A percentile compares a stretch with the other conserved stretches of the same genome.
Evolutionary conservation across 1,140 invertebrate species (phyloP).

Genomic region (Heliconius melpomene): DNA sequence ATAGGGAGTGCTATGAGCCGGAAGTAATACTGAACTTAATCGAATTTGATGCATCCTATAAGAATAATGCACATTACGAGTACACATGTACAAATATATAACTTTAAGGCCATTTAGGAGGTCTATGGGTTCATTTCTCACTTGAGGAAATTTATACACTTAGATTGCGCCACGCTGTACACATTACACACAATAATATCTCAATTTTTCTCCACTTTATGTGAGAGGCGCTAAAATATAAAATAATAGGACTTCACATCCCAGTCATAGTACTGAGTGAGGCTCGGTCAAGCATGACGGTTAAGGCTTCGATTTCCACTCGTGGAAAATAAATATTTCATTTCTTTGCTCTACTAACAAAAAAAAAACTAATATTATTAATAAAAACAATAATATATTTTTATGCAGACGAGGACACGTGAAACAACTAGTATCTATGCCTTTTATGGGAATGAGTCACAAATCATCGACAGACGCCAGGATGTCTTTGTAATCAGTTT

Average conservation of each 20-base stretch:
- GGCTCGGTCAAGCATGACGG: too few relatives aligned
- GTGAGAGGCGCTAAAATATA: too few relatives aligned
- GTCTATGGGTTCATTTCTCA: neutral
- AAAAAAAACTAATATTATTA: neutral
- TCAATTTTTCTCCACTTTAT: too few relatives aligned
- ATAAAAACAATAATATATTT: neutral
- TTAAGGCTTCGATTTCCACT: too few relatives aligned
- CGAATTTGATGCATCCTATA: constrained; percentile 48
- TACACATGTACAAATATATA: neutral
- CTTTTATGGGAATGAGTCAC: constrained; percentile 28
- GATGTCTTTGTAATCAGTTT: constrained; percentile 48
- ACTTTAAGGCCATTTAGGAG: neutral
- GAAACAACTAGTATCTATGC: neutral
- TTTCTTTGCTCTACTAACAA: neutral
- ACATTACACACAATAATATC: too few relatives aligned
- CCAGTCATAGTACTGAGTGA: too few relatives aligned
- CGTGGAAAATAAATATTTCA: too few relatives aligned
- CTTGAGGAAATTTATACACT: too few relatives aligned
- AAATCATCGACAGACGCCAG: constrained; percentile 44
- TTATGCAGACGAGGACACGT: neutral
- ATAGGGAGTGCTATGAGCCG: constrained; percentile 46
- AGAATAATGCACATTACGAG: neutral
- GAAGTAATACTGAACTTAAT: constrained; percentile 62
- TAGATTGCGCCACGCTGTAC: too few relatives aligned
- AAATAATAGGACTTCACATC: too few relatives aligned